Conservation (phyloP, 1,140 invertebrate species). For the Bemisia tabaci region DNA sequence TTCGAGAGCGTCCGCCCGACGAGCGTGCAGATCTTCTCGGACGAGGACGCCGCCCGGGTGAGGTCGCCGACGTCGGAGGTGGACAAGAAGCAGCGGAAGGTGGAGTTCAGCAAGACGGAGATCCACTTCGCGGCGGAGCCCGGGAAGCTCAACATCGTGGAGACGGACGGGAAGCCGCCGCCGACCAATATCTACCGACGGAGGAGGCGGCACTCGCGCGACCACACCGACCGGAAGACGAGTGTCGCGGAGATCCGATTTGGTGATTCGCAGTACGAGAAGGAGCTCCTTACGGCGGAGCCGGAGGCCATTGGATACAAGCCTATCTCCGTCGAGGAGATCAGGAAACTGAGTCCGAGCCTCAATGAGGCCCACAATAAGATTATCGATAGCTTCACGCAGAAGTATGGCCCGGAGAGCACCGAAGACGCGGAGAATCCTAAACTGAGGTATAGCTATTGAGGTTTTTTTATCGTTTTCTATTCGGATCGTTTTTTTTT, state of each 20-base stretch:
- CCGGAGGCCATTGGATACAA: not conserved
- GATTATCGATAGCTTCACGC: not conserved
- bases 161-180: constrained; percentile 68
- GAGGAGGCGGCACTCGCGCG: constrained; percentile 15
- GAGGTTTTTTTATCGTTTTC: too few relatives aligned
- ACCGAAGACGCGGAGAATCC: too few relatives aligned
- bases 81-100: constrained; percentile 47
- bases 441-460: too few relatives aligned
- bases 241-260: not conserved
- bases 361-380: not conserved
- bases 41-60: not conserved
- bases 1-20: not conserved
- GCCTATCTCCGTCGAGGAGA: not conserved
- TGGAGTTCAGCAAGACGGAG: constrained; percentile 74
- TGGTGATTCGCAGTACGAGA: not conserved
- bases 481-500: too few relatives aligned
- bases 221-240: not conserved
- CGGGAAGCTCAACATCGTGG: constrained; percentile 70
- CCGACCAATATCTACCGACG: constrained; percentile 61
- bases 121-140: constrained; percentile 72
- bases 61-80: not conserved
- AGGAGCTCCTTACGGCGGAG: not conserved
- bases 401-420: not conserved
- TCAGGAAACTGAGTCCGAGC: not conserved
- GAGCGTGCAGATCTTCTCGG: not conserved